A percentile compares a stretch with the other conserved stretches of the same genome.
phyloP scores from a whole-genome alignment of 2,113 vertebrate species.

The Harpagus bidentatus region DNA sequence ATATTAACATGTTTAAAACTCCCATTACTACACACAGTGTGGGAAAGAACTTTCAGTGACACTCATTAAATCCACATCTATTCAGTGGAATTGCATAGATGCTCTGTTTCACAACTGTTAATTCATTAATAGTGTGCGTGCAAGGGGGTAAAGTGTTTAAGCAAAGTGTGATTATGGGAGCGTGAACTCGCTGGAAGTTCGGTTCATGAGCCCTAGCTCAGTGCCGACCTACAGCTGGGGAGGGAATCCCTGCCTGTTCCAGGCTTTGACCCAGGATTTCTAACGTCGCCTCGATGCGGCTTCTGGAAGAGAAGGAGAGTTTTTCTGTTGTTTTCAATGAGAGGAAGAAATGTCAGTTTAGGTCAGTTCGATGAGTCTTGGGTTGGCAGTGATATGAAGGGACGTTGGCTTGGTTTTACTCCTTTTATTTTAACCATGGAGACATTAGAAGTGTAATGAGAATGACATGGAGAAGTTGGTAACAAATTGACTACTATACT shows the following conservation, averaged over 20 bases:
- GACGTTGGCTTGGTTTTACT: background rate
- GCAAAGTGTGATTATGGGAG: background rate
- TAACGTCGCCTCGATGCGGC: accelerated
- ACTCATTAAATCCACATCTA: background rate
- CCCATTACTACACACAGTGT: background rate
- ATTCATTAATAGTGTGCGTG: background rate
- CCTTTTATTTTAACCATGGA: background rate
- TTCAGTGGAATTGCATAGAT: background rate
- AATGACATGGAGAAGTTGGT: background rate
- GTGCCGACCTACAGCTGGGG: background rate
- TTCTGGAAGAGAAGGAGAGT: background rate
- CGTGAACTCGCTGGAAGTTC: background rate
- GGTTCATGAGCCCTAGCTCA: background rate
- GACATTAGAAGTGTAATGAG: background rate
- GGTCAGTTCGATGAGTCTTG: background rate
- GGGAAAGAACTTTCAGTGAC: background rate
- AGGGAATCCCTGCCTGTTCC: background rate
- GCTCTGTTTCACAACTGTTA: background rate
- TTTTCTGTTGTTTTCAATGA: background rate
- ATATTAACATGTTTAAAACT: background rate
- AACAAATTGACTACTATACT: background rate
- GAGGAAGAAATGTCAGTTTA: background rate
- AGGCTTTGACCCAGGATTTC: background rate
- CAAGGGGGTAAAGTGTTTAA: background rate
- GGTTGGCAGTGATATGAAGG: background rate